These are phyloP conservation scores for Podotricha telesiphe DNA, from an alignment of 2,888 invertebrate genomes.

Conservation along the genomic window DNA sequence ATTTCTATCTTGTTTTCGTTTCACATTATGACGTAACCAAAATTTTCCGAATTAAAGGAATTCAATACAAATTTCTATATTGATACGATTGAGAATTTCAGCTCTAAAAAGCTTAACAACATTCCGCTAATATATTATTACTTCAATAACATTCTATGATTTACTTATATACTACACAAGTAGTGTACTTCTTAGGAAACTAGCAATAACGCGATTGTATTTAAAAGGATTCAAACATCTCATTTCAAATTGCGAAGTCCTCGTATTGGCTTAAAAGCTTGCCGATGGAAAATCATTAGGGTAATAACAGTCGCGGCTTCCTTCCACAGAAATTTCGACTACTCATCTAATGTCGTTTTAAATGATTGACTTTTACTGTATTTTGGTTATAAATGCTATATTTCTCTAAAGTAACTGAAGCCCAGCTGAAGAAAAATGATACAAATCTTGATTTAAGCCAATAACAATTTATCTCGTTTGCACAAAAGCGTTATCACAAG, in stretches of 20 bases:
- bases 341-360: conserved; percentile 18
- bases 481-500: conserved; percentile 27
- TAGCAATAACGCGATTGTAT: neutral
- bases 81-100: neutral
- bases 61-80: neutral
- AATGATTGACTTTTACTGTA: conserved; percentile 12
- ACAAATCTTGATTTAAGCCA: conserved; percentile 13
- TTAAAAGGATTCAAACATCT: neutral
- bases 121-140: too few relatives aligned
- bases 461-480: conserved; percentile 23
- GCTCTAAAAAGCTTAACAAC: too few relatives aligned
- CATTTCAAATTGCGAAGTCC: neutral
- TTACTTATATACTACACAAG: too few relatives aligned
- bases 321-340: conserved; percentile 9
- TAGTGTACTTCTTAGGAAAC: too few relatives aligned
- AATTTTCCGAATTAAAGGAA: too few relatives aligned
- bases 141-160: too few relatives aligned
- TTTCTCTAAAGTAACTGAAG: conserved; percentile 4
- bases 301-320: conserved; percentile 12
- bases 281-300: conserved; percentile 13
- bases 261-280: conserved; percentile 8
- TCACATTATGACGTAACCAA: too few relatives aligned
- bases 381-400: neutral
- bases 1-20: too few relatives aligned
- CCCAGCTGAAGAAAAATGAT: neutral